Evolutionary conservation across 92 coral and sea anemone genomes (phyloP).

Genomic region (Parazoanthus atlanticus): DNA sequence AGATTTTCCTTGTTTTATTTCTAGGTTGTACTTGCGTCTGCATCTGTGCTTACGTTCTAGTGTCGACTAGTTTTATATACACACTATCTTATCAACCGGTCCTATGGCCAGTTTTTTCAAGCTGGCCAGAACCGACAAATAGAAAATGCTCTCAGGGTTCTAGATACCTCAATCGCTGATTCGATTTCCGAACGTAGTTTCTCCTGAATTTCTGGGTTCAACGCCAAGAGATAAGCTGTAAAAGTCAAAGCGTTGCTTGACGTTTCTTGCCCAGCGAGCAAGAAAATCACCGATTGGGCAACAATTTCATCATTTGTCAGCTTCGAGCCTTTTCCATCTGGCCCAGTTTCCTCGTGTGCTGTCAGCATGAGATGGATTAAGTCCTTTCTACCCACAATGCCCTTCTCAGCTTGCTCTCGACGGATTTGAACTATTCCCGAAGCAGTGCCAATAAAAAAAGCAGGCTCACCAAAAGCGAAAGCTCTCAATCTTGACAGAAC

Average conservation of each 20-base stretch:
- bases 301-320: conserved; percentile 35
- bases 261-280: conserved; percentile 33
- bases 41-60: no score
- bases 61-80: no score
- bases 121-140: no score
- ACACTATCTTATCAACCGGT: no score
- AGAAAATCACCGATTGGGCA: conserved; percentile 29
- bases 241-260: conserved; percentile 35
- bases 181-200: conserved; percentile 35
- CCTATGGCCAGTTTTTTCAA: no score
- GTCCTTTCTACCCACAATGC: conserved; percentile 58
- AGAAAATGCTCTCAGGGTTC: no score
- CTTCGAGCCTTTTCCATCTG: conserved; percentile 55
- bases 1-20: no score
- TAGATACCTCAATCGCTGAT: conserved; percentile 9
- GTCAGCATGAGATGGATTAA: conserved; percentile 69
- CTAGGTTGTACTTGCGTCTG: no score
- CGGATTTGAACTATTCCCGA: conserved; percentile 56
- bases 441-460: conserved; percentile 39
- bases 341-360: conserved; percentile 62
- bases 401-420: conserved; percentile 39
- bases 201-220: conserved; percentile 32
- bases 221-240: conserved; percentile 10
- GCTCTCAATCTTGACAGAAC: background rate
- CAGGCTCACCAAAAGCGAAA: background rate